A percentile compares a stretch with the other conserved stretches of the same genome.
These are phyloP conservation scores for Altica lythri DNA, from an alignment of 2,888 invertebrate species.

Conservation along the genomic window DNA sequence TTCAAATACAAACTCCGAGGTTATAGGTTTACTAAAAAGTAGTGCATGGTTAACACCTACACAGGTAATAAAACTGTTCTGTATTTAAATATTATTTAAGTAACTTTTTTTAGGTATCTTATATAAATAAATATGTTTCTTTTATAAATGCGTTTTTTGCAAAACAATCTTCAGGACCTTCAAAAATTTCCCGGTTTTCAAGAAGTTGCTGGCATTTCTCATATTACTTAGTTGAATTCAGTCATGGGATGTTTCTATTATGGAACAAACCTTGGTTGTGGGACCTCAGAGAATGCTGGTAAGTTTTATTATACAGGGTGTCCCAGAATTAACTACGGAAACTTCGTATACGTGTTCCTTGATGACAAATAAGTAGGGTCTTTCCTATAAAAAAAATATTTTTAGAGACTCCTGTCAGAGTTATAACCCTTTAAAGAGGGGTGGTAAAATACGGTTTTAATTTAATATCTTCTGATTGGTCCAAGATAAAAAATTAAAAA, in stretches of 20 bases:
- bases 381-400: no score
- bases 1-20: not conserved
- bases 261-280: slow-evolving; percentile 15
- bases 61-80: slow-evolving; percentile 1
- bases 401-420: no score
- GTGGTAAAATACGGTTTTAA: no score
- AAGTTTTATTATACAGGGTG: no score
- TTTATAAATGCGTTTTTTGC: not conserved
- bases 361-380: no score
- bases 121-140: slow-evolving; percentile 2
- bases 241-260: slow-evolving; percentile 4
- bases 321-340: no score
- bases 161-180: not conserved
- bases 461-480: no score
- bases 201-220: slow-evolving; percentile 14
- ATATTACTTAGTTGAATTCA: slow-evolving; percentile 5
- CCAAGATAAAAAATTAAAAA: no score
- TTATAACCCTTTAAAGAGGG: no score
- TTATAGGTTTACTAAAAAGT: not conserved
- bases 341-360: no score
- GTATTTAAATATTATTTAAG: not conserved
- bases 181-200: slow-evolving; percentile 6
- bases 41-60: not conserved
- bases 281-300: slow-evolving; percentile 16
- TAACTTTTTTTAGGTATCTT: slow-evolving; percentile 10